Evolutionary conservation across 2,113 vertebrate species (phyloP), one percentile per base, ranked within the genome.

Genomic region (Mesembrinibis cayennensis): DNA sequence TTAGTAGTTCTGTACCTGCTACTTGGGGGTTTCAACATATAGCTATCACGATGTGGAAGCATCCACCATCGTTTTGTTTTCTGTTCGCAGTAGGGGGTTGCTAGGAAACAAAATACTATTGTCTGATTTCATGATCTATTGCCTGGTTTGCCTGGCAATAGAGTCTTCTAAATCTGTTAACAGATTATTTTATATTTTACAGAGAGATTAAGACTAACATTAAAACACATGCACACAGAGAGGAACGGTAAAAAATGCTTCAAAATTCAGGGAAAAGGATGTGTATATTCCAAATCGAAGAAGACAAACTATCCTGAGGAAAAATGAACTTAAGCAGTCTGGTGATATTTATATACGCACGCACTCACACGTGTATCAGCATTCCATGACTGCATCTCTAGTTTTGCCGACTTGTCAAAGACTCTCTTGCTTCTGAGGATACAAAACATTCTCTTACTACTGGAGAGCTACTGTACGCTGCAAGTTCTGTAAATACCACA

Each of bases 41-140:
- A 94, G 94, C 77, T 95, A 92, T 96, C 92, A 87, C 50, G 82
- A 92, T 97, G 92, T 95, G 91, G 88, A 97, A 96, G 96, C 96
- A 98, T 97, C 94, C 96, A 95, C 96, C 96, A 96, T 50, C 25
- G 83, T 96, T 98, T 98, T 98, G 96, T 98, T 98, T 97, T 98
- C 97, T 96, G 95, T 95, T 98, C 97, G 85, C 97, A 97, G 97
- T 89, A 97, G 93, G 96, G 95, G 97, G 97, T 98, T 98, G 98
- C 98, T 98, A 97, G 97, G 98, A 97, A 98, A 98, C 97, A 98
- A 98, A 98, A 98, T 97, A 97, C 97, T 97, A 98, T 97, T 98
- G 97, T 98, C 98, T 97, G 98, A 97, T 98, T 97, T 96, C 92
- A 96, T 97, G 97, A 98, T 97, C 98, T 97, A 98, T 97, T 94